Conservation (phyloP, 2,888 invertebrate genomes). For the Teleogryllus oceanicus region DNA sequence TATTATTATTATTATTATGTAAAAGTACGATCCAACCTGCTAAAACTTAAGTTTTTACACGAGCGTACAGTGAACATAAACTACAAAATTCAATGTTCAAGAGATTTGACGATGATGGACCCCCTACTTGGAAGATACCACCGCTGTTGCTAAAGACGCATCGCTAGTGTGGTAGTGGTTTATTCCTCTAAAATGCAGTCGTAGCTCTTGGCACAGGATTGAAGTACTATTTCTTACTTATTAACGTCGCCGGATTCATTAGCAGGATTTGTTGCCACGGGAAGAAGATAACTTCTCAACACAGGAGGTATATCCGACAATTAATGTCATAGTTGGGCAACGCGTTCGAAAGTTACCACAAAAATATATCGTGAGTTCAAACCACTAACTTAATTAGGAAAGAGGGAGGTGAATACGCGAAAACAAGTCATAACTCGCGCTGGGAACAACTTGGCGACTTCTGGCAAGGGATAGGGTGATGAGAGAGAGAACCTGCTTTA, state of each 20-base stretch:
- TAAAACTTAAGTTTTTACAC: too few relatives aligned
- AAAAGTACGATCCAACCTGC: too few relatives aligned
- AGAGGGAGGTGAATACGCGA: background rate
- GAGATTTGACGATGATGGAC: too few relatives aligned
- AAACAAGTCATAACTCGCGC: background rate
- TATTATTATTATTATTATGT: too few relatives aligned
- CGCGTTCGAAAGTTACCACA: background rate
- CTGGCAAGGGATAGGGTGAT: background rate
- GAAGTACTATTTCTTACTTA: background rate
- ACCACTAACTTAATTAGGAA: background rate
- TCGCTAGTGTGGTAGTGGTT: too few relatives aligned
- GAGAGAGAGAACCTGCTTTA: too few relatives aligned
- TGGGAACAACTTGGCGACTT: background rate
- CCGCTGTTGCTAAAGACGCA: too few relatives aligned
- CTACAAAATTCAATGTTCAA: too few relatives aligned
- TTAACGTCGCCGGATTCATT: background rate
- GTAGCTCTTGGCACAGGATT: too few relatives aligned
- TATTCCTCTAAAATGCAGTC: too few relatives aligned
- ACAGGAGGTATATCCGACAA: background rate
- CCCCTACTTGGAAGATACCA: too few relatives aligned
- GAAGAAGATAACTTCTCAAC: background rate
- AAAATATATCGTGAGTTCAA: background rate
- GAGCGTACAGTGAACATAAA: too few relatives aligned
- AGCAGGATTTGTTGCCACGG: background rate
- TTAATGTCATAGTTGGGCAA: background rate